Conservation (phyloP, 2,113 vertebrate genomes). For the Oenanthe melanoleuca region DNA sequence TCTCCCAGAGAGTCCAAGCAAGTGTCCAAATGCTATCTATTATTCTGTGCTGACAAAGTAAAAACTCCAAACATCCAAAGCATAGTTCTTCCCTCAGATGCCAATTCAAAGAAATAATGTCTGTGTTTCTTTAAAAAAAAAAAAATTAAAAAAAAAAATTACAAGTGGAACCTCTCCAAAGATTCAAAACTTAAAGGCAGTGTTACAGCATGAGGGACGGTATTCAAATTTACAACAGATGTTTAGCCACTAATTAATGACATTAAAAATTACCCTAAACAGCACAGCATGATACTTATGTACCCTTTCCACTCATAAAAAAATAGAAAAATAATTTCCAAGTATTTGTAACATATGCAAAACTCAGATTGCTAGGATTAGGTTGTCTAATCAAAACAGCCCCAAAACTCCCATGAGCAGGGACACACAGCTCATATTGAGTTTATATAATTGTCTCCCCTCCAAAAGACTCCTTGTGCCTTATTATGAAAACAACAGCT, state of each 20-base stretch:
- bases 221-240: neutral
- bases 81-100: neutral
- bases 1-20: neutral
- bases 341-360: neutral
- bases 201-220: neutral
- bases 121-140: neutral
- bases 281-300: neutral
- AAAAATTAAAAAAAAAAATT: neutral
- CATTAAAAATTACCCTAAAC: neutral
- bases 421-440: neutral
- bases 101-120: neutral
- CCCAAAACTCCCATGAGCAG: neutral
- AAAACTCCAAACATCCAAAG: neutral
- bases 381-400: neutral
- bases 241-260: conserved; percentile 11
- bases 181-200: neutral
- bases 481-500: neutral
- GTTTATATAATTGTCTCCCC: neutral
- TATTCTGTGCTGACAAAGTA: neutral
- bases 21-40: neutral
- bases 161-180: neutral
- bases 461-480: neutral
- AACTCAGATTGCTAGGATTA: neutral
- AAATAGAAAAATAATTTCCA: neutral
- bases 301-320: neutral